Conservation (phyloP, 2,797 vertebrate genomes). For the Epinephelus malabaricus region DNA sequence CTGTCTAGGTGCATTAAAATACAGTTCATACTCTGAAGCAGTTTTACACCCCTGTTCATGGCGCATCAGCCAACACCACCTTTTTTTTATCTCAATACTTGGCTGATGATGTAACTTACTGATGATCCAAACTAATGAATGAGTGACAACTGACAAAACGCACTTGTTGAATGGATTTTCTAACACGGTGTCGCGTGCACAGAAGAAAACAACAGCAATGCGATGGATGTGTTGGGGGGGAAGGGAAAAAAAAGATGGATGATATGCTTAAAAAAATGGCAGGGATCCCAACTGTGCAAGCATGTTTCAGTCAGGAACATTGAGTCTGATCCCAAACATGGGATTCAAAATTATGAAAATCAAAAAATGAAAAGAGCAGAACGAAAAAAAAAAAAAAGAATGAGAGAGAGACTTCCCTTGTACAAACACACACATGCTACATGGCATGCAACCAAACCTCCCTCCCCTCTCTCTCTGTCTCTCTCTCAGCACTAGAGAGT, state of each 20-base stretch:
- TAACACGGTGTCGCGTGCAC: slow-evolving; percentile 51
- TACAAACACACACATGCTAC: slow-evolving; percentile 71
- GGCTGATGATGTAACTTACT: slow-evolving; percentile 31
- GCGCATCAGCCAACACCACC: slow-evolving; percentile 6
- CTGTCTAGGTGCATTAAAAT: neutral
- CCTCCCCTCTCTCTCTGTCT: slow-evolving; percentile 52
- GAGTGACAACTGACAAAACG: slow-evolving; percentile 53
- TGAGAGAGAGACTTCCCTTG: slow-evolving; percentile 64
- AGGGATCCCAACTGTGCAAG: slow-evolving; percentile 50
- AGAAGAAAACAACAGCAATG: slow-evolving; percentile 56
- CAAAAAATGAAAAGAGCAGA: slow-evolving; percentile 40
- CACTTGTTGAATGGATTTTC: slow-evolving; percentile 40
- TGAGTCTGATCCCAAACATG: slow-evolving; percentile 18
- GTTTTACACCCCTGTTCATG: slow-evolving; percentile 49
- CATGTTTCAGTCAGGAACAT: slow-evolving; percentile 47
- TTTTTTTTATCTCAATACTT: neutral
- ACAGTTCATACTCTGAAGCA: neutral
- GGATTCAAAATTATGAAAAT: slow-evolving; percentile 53
- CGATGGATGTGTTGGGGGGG: slow-evolving; percentile 44
- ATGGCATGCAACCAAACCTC: slow-evolving; percentile 70
- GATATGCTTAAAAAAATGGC: slow-evolving; percentile 35
- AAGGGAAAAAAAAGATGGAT: slow-evolving; percentile 41
- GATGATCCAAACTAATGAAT: slow-evolving; percentile 54
- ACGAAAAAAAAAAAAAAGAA: neutral
- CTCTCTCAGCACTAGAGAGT: slow-evolving; percentile 68